Base-by-base conservation (phyloP, 2,797 vertebrate genomes). In the Ammospiza maritima region DNA sequence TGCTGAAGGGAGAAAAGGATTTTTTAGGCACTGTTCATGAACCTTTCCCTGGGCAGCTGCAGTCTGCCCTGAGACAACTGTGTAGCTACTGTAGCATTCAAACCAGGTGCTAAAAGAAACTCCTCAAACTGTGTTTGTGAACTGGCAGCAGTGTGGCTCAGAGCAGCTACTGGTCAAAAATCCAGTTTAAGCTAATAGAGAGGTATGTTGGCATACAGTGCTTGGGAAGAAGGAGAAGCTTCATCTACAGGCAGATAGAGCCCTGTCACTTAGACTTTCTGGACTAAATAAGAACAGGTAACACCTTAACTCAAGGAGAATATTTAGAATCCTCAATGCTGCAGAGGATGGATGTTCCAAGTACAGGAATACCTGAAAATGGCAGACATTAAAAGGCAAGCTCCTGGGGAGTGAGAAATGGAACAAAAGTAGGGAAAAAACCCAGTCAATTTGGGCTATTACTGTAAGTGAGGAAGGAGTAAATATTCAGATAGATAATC, bases 61-160 rank as follows among this genome's bases (percentile, higher is more conserved):
- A 51, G 3, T 85, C 30, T 76, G 48, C 48, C 34, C 67, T 58
- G 5, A 50, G 13, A 50, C 0, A 16, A 9, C 36, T 87, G 9
- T 51, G 2, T n/a, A 34, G 40, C 38, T 30, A 18, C 42, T 66
- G 61, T 6, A 75, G 72, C 36, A 47, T 73, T 67, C 47, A 54
- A 88, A 70, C 14, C 45, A 76, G 54, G 13, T 26, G 30, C 47
- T 62, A 8, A 82, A 75, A 82, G 54, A 50, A 66, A 7, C 32
- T 56, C 20, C 16, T 57, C 3, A 16, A 23, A 19, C 29, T 0
- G 0, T 54, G 20, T 53, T 38, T 76, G 32, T 88, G 21, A 54
- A 11, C 53, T 54, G 66, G 61, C 16, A 83, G n/a, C 36, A 36
- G 3, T 40, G 45, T 1, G 4, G 36, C 66, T 53, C 60, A 71